Evolutionary conservation across 2,797 vertebrate species (phyloP).

Genomic region (Orestias chungarensis): DNA sequence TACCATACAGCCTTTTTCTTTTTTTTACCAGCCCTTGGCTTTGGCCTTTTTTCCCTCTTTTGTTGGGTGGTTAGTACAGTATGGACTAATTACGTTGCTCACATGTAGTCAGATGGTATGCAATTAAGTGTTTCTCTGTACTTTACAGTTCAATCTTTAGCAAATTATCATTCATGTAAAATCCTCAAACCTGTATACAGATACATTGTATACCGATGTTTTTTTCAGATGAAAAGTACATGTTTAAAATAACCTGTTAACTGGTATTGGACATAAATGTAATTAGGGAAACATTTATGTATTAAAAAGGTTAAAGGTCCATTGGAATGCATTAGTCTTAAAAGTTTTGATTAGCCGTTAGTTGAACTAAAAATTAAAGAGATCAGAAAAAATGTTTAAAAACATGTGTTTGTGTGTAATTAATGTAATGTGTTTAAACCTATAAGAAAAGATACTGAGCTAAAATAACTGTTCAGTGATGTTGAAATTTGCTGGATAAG

Average conservation of each 20-base stretch:
- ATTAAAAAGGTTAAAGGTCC: not conserved
- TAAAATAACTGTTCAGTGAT: not conserved
- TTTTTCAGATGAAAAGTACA: not conserved
- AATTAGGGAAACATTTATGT: not conserved
- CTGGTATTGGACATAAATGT: not conserved
- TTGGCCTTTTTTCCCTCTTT: slow-evolving; percentile 7
- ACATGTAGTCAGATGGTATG: slow-evolving; percentile 28
- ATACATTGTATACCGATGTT: too few species aligned
- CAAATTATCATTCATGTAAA: slow-evolving; percentile 5
- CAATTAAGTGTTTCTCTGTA: slow-evolving; percentile 15
- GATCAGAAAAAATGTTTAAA: not conserved
- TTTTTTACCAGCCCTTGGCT: slow-evolving; percentile 28
- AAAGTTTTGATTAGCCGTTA: not conserved
- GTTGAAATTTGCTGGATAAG: not conserved
- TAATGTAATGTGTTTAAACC: not conserved
- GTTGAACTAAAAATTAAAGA: not conserved
- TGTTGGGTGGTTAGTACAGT: slow-evolving; percentile 12
- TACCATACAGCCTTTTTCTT: slow-evolving; percentile 59
- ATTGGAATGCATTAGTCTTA: not conserved
- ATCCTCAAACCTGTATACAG: too few species aligned
- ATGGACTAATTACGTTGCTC: slow-evolving; percentile 43
- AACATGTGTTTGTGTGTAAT: not conserved
- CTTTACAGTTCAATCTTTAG: slow-evolving; percentile 11
- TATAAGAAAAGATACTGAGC: not conserved
- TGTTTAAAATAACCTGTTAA: not conserved